Evolutionary conservation across 2,113 vertebrate species (phyloP).

Genomic region (Mirza zaza): DNA sequence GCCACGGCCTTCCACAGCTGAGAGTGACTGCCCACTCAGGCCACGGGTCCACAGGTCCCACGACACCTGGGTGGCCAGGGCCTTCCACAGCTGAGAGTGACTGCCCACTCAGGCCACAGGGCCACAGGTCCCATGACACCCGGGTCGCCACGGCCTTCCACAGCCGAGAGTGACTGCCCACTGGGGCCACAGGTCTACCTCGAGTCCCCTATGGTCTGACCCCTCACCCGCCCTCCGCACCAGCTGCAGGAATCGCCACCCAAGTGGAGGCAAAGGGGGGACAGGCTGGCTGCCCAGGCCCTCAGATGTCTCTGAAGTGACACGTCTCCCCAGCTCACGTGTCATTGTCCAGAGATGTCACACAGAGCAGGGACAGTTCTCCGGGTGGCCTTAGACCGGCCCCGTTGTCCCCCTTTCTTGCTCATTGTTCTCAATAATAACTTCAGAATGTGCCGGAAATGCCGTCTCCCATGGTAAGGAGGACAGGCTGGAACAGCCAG

Average conservation of each 20-base stretch:
- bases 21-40: fast-evolving
- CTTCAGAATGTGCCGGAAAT: background rate
- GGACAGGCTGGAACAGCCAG: too few relatives aligned
- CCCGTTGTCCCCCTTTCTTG: background rate
- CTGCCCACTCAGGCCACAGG: fast-evolving
- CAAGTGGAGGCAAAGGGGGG: fast-evolving
- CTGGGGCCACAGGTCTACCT: fast-evolving
- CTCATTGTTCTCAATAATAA: background rate
- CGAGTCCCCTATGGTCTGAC: background rate
- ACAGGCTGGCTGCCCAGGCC: background rate
- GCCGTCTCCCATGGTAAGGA: background rate
- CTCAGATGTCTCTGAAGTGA: too few relatives aligned
- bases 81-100: too few relatives aligned
- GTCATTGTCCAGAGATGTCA: background rate
- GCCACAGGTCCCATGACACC: too few relatives aligned
- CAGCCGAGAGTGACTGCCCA: too few relatives aligned
- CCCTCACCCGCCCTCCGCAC: fast-evolving
- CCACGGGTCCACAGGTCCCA: too few relatives aligned
- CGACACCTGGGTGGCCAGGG: too few relatives aligned
- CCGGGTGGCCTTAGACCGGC: background rate
- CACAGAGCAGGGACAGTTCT: fast-evolving
- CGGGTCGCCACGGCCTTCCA: fast-evolving
- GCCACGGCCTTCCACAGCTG: fast-evolving
- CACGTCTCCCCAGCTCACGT: fast-evolving
- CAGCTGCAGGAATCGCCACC: background rate